These are phyloP conservation scores for Macroramphosus scolopax DNA, from an alignment of 2,797 vertebrate genomes.

Conservation along the genomic window DNA sequence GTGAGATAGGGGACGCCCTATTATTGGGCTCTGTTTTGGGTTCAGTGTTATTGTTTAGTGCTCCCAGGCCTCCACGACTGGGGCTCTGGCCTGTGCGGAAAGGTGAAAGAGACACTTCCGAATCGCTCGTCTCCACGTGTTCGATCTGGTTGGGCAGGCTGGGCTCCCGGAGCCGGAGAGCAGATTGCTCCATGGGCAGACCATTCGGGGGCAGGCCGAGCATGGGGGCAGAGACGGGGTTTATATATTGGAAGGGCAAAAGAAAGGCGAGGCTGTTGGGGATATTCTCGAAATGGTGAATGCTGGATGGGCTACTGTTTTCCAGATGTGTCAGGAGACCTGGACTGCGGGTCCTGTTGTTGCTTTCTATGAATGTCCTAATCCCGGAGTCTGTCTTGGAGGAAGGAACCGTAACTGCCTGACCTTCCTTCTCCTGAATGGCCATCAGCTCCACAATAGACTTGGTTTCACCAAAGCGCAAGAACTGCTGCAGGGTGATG, in stretches of 20 bases:
- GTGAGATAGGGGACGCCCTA: conserved; percentile 88
- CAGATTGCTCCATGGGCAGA: conserved; percentile 89
- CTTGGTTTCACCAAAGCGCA: conserved; percentile 99
- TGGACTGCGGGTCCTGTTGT: conserved; percentile 96
- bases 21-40: conserved; percentile 92
- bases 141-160: conserved; percentile 91
- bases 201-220: conserved; percentile 96
- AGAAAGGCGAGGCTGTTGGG: conserved; percentile 97
- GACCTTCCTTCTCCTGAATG: conserved; percentile 99
- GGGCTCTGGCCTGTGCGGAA: conserved; percentile 89
- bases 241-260: conserved; percentile 98
- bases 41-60: conserved; percentile 89
- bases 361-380: conserved; percentile 99
- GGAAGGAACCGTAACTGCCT: conserved; percentile 95
- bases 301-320: conserved; percentile 97
- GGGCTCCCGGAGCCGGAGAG: conserved; percentile 88
- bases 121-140: conserved; percentile 93
- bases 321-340: conserved; percentile 95
- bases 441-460: conserved; percentile 99
- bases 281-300: conserved; percentile 99
- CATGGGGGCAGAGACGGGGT: conserved; percentile 95
- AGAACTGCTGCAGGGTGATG: conserved; percentile 99
- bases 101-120: conserved; percentile 93
- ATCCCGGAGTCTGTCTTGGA: conserved; percentile 99
- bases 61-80: conserved; percentile 84